Conservation (phyloP, 2,888 invertebrate species). For the Tyria jacobaeae region DNA sequence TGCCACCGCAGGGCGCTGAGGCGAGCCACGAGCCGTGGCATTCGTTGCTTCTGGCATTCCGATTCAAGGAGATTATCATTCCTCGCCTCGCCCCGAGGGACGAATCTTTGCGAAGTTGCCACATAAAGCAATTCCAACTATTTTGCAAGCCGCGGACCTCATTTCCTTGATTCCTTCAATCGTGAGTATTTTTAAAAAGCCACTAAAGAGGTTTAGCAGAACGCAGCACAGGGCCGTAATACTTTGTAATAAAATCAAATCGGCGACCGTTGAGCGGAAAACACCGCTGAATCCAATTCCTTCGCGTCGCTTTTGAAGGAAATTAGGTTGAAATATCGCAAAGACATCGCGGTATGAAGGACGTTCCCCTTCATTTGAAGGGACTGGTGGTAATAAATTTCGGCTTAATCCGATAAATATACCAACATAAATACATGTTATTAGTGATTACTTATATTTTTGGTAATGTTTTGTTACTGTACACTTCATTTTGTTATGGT, state of each 20-base stretch:
- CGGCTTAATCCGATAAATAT: constrained; percentile 21
- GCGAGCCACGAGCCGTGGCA: constrained; percentile 20
- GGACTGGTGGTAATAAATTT: constrained; percentile 32
- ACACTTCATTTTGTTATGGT: background rate
- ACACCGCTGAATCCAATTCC: constrained; percentile 59
- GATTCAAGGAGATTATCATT: constrained; percentile 33
- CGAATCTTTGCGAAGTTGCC: constrained; percentile 33
- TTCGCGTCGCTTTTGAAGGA: constrained; percentile 55
- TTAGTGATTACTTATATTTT: background rate
- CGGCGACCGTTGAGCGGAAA: constrained; percentile 54
- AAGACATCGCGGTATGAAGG: constrained; percentile 31
- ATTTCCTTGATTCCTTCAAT: constrained; percentile 43
- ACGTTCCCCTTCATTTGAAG: constrained; percentile 29
- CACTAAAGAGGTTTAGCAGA: constrained; percentile 46
- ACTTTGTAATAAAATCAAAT: constrained; percentile 58
- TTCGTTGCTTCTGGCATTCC: constrained; percentile 34
- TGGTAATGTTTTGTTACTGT: background rate
- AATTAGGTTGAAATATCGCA: constrained; percentile 57
- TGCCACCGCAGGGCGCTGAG: constrained; percentile 3
- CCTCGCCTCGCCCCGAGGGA: constrained; percentile 27
- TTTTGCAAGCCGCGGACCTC: constrained; percentile 45
- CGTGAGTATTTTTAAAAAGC: constrained; percentile 50
- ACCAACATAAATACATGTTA: background rate
- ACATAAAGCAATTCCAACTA: constrained; percentile 49
- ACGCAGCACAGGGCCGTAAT: constrained; percentile 27